Conservation (phyloP, 1,140 invertebrate species). For the Adelges cooleyi region DNA sequence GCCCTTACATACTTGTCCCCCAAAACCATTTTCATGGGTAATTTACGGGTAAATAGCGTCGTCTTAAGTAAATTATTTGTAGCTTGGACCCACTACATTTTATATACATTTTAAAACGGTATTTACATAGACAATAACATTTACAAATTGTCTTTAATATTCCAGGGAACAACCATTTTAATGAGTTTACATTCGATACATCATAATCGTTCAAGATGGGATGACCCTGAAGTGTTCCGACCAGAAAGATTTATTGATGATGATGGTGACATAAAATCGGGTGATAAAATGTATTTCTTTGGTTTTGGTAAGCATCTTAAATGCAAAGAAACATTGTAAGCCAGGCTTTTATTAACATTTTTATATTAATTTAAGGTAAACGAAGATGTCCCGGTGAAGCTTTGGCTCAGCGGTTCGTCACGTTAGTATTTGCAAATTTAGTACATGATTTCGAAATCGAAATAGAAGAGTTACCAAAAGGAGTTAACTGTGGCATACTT, state of each 20-base stretch:
- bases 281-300: slow-evolving; percentile 51
- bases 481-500: slow-evolving; percentile 8
- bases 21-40: too few relatives aligned
- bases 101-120: too few relatives aligned
- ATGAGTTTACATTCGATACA: slow-evolving; percentile 53
- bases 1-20: too few relatives aligned
- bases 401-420: slow-evolving; percentile 42
- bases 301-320: slow-evolving; percentile 47
- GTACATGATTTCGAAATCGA: slow-evolving; percentile 3
- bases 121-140: neutral
- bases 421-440: slow-evolving; percentile 1
- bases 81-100: too few relatives aligned
- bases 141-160: slow-evolving; percentile 21
- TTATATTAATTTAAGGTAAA: slow-evolving; percentile 45
- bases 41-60: too few relatives aligned
- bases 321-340: too few relatives aligned
- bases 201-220: slow-evolving; percentile 49
- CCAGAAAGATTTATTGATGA: slow-evolving; percentile 56
- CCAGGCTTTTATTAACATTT: neutral
- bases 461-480: neutral
- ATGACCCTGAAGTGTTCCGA: slow-evolving; percentile 53
- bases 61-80: too few relatives aligned
- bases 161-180: slow-evolving; percentile 47
- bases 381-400: slow-evolving; percentile 64
- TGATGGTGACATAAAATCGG: slow-evolving; percentile 40